Evolutionary conservation across 2,888 invertebrate species (phyloP), one percentile per base, ranked within the genome.

Genomic region (Dexiosoma caninum): DNA sequence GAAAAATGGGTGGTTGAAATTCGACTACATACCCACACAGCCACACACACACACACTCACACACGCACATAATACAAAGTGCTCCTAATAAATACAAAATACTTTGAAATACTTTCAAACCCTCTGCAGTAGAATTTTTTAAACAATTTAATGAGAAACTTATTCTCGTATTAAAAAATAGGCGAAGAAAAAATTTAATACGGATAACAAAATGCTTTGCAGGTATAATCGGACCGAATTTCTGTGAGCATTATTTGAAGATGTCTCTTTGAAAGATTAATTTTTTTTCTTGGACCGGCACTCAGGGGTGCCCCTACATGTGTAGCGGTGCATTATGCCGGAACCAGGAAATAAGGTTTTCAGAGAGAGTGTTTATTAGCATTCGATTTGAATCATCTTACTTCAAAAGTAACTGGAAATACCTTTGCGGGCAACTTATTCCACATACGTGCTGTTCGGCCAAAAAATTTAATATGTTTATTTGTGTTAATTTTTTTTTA

Each of bases 1-100:
- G 67, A 53, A 44, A 76, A 76, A 62, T 69, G 69, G 76, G 69
- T 69, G 76, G 76, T 76, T 60, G 67, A 60, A 44, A 59, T 5
- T 32, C 30, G 53, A 30, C 12, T 49, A 16, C 21, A 62, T 23
- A 10, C 8, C 44, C 53, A 44, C 42, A 10, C 40, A 30, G 12
- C 49, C 70, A 27, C 23, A 37, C 21, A 3, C 14, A 69, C 16
- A 60, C 21, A 8, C 55, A 44, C 44, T 9, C 44, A 10, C 10
- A 2, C 2, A 21, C 57, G 9, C n/a, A 30, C 14, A 12, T 37
- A n/a, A 72, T 10, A 42, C n/a, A 53, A 16, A 46, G 37, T 46
- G 37, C 60, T 35, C 2, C 0, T 32, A 62, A 57, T 53, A 51
- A 60, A 55, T 37, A 60, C 49, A 40, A 60, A 71, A 44, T 53